Percentiles rank a stretch among this genome's conserved stretches.
These are phyloP conservation scores for Aphis craccivora DNA, from an alignment of 1,140 invertebrate species.

Conservation along the genomic window DNA sequence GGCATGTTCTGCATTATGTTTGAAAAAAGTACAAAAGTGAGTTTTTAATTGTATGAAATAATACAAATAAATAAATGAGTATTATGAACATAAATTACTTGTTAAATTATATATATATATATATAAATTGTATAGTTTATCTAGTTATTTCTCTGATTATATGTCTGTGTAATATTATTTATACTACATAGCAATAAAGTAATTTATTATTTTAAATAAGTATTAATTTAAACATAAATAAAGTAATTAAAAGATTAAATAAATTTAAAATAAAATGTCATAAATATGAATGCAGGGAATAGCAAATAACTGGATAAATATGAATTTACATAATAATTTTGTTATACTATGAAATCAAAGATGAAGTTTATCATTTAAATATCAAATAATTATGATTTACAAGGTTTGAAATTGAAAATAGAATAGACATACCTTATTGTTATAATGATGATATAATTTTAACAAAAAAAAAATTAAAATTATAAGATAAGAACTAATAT, in stretches of 20 bases:
- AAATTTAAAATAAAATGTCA: not conserved
- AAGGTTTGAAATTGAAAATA: not conserved
- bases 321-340: not conserved
- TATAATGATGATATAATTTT: not conserved
- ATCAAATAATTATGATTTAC: not conserved
- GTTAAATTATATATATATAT: too few relatives aligned
- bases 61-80: not conserved
- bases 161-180: not conserved
- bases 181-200: not conserved
- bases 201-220: too few relatives aligned
- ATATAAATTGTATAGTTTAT: not conserved
- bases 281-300: not conserved
- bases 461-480: not conserved
- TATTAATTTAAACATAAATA: not conserved
- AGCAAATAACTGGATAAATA: not conserved
- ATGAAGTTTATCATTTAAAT: not conserved
- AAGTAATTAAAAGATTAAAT: not conserved
- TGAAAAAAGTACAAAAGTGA: slow-evolving; percentile 42
- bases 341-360: not conserved
- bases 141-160: not conserved
- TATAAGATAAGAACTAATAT: not conserved
- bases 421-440: not conserved
- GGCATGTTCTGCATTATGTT: not conserved
- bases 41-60: not conserved
- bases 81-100: not conserved